phyloP scores from a whole-genome alignment of 2,113 vertebrate genomes.

The Oenanthe melanoleuca region DNA sequence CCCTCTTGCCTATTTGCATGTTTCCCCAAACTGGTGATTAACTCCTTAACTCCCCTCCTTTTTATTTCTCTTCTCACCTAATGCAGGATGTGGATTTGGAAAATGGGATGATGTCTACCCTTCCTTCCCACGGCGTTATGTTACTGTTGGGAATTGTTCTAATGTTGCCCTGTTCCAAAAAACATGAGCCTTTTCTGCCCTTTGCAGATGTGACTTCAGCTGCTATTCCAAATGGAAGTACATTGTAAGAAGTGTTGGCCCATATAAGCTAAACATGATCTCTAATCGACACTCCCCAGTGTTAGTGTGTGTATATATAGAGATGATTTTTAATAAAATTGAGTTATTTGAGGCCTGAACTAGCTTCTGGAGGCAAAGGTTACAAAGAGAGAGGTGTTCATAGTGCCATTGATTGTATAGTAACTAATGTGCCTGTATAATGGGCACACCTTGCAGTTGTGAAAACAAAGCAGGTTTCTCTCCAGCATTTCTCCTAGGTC shows the following conservation, averaged over 20 bases:
- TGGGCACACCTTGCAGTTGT: not conserved
- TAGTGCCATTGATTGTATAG: not conserved
- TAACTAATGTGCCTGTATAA: not conserved
- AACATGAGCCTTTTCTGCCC: not conserved
- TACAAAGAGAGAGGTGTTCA: not conserved
- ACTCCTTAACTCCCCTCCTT: not conserved
- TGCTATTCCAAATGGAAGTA: not conserved
- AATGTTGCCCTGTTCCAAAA: not conserved
- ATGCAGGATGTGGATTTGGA: not conserved
- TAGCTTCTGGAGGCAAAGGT: constrained; percentile 20
- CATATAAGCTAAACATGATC: not conserved
- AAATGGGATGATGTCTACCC: not conserved
- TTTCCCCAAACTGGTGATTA: rapidly evolving
- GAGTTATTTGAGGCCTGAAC: not conserved
- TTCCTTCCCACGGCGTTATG: not conserved
- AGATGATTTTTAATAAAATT: not conserved
- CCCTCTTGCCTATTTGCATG: not conserved
- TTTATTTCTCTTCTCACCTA: not conserved
- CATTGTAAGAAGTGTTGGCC: not conserved
- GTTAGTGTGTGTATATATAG: constrained; percentile 40
- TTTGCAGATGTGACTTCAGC: not conserved
- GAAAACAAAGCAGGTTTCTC: constrained; percentile 9
- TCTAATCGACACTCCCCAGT: not conserved
- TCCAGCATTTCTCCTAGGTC: not conserved
- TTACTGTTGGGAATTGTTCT: not conserved